Evolutionary conservation across 2,797 vertebrate species (phyloP), one percentile per base, ranked within the genome.

Genomic region (Netta rufina): DNA sequence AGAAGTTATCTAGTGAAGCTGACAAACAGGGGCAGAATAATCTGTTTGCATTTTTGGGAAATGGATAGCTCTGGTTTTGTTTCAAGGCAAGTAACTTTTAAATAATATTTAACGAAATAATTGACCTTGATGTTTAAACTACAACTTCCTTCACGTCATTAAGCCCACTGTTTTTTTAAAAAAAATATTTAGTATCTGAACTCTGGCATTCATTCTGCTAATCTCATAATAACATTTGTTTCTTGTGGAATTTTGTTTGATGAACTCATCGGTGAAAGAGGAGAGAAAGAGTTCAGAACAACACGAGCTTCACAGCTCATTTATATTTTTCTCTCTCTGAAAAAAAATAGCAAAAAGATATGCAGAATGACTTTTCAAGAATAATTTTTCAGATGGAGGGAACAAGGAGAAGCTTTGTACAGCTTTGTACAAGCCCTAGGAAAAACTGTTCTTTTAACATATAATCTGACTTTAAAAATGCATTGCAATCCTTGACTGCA

Each of bases 61-160:
- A 93, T 81, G 6, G 88, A 86, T 93, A 95, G 79, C 47, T 96
- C 81, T 97, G 84, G 54, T 96, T 97, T 95, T 97, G 95, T 97
- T 97, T 96, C 91, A 79, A 87, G 91, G 79, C 71, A 89, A 96
- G 75, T 80, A 83, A 89, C 78, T 91, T 96, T 94, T 96, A 90
- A 97, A 92, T 91, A 96, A 93, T 87, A 85, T 85, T 84, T 96
- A 96, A 95, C 90, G 92, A 92, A 91, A 95, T 80, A 81, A 93
- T 82, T 89, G 97, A 96, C 97, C 92, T 96, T 95, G 94, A 84
- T 97, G 93, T 96, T 97, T 96, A 95, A 97, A 90, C 90, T 90
- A 62, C 89, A 90, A 39, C 88, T 93, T 90, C 80, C 71, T 96
- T 90, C 93, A 88, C 60, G 85, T 89, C 87, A 92, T 92, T 89